phyloP scores from a whole-genome alignment of 2,113 vertebrate genomes.

The Dicerorhinus sumatrensis region DNA sequence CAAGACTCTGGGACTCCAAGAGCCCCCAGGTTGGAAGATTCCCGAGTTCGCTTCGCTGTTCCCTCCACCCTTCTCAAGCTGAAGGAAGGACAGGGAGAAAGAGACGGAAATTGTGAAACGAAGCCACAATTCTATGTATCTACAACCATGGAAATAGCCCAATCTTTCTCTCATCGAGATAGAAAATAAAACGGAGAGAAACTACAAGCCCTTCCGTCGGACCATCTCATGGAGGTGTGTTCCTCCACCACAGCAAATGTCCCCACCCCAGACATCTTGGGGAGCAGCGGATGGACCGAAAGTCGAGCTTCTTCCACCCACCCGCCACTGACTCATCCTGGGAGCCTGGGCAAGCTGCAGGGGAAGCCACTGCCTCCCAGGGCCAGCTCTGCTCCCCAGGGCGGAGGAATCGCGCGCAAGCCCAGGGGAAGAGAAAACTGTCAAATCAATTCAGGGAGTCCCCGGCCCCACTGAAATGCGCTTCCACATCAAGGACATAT shows the following conservation, averaged over 20 bases:
- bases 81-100: not conserved
- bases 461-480: accelerated
- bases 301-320: not conserved
- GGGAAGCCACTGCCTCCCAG: not conserved
- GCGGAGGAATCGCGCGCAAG: not conserved
- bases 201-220: not conserved
- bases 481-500: accelerated
- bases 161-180: not conserved
- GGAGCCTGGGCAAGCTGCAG: not conserved
- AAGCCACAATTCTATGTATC: not conserved
- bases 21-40: too few species aligned
- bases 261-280: not conserved
- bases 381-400: not conserved
- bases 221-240: not conserved
- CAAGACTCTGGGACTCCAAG: not conserved
- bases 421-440: not conserved
- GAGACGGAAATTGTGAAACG: not conserved
- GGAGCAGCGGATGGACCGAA: accelerated
- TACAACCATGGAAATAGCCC: accelerated
- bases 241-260: not conserved
- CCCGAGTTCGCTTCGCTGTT: not conserved
- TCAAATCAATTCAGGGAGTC: not conserved
- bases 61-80: not conserved
- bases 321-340: not conserved
- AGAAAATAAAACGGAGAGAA: not conserved